These are phyloP conservation scores for Rostratula benghalensis DNA, from an alignment of 2,113 vertebrate species.

Conservation along the genomic window DNA sequence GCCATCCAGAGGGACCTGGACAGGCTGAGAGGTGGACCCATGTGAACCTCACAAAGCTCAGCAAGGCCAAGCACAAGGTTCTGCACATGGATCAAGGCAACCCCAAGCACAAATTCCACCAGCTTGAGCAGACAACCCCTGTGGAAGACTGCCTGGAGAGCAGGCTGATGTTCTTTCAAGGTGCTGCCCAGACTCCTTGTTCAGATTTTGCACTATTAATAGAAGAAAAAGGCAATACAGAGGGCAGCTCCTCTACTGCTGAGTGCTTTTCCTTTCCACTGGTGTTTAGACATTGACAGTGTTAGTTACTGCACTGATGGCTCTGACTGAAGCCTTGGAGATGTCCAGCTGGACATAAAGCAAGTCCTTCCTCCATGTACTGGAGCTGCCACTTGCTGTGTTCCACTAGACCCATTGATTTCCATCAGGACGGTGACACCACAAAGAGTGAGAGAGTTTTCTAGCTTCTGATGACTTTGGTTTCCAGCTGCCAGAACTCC, in stretches of 20 bases:
- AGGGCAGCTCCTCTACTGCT: not conserved
- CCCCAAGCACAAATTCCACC: not conserved
- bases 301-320: not conserved
- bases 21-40: not conserved
- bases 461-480: not conserved
- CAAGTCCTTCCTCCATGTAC: rapidly evolving
- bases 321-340: not conserved
- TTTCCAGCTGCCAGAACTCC: not conserved
- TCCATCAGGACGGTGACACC: not conserved
- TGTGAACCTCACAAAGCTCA: not conserved
- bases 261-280: not conserved
- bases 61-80: not conserved
- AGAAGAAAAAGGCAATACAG: not conserved
- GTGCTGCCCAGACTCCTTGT: not conserved
- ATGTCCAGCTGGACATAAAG: not conserved
- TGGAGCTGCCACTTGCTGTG: not conserved
- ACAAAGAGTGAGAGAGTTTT: not conserved
- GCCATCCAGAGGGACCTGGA: not conserved
- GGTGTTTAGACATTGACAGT: not conserved
- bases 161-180: not conserved
- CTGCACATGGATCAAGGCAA: not conserved
- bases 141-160: not conserved
- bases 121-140: not conserved
- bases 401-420: not conserved
- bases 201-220: not conserved